Evolutionary conservation across 1,140 invertebrate genomes (phyloP), one percentile per base, ranked within the genome.

Genomic region (Formica exsecta): DNA sequence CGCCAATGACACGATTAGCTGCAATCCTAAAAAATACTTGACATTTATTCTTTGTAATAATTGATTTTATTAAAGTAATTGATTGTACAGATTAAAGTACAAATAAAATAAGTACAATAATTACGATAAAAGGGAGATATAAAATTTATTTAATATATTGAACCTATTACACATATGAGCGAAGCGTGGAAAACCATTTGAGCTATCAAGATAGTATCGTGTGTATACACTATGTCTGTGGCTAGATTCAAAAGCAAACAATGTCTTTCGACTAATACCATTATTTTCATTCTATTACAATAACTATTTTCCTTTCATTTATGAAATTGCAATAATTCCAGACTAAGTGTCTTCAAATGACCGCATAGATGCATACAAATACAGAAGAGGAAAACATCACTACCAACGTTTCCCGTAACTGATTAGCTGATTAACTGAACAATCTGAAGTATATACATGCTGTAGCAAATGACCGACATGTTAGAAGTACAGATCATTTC

Each of bases 371-470:
- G 57, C 36, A 79, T 79, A 6, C 5, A 54, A 22, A 85, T 32
- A 5, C 71, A 81, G 22, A 90, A 85, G 11, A 89, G 64, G 5
- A 91, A 86, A 13, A 87, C 65, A 54, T 91, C 88, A 22, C 59
- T 86, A n/a, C 81, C 87, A 25, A 77, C 76, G 36, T 90, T 59
- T 3, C 38, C 38, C 13, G 41, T 75, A 3, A 41, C 4, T 38
- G 25, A 22, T 22, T 22, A 62, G 1, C 13, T 22, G 32, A 75
- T 59, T 11, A 77, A 13, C 32, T 65, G 75, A 16, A 77, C 38
- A 48, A 25, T 9, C 16, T 77, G 59, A 2, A 77, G 25, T 3
- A 86, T 86, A 59, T 9, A 61, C 8, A 61, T 25, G 38, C 73
- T 32, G 29, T 22, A 62, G n/a, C 61, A 48, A 54, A 64, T 25